These are phyloP conservation scores for Archilochus colubris DNA, from an alignment of 2,113 vertebrate species.

Conservation along the genomic window DNA sequence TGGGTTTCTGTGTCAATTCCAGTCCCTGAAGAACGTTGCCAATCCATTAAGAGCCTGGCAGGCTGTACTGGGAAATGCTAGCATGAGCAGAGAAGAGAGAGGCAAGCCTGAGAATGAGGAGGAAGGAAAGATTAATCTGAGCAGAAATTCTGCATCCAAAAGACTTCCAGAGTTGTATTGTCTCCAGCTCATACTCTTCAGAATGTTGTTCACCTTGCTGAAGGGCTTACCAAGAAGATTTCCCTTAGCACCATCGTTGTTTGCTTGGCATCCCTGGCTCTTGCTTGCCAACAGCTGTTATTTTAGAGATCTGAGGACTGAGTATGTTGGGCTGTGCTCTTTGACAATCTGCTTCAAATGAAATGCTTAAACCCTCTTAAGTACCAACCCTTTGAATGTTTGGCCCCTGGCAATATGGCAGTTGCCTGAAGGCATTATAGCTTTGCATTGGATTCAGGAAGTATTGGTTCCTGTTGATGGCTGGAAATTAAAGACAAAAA, in stretches of 20 bases:
- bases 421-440: neutral
- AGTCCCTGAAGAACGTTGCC: constrained; percentile 58
- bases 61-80: constrained; percentile 50
- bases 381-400: neutral
- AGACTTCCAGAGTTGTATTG: neutral
- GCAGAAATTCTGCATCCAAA: constrained; percentile 10
- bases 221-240: neutral
- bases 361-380: neutral
- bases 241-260: neutral
- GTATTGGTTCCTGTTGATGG: neutral
- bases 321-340: neutral
- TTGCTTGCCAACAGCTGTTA: neutral
- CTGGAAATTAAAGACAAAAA: neutral
- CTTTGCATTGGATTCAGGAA: neutral
- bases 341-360: neutral
- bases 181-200: neutral
- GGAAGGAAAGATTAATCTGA: constrained; percentile 42
- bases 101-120: constrained; percentile 6
- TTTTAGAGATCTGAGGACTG: neutral
- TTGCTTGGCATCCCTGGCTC: neutral
- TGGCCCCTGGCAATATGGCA: neutral
- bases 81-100: constrained; percentile 17
- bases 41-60: constrained; percentile 70
- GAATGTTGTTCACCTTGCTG: neutral
- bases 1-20: constrained; percentile 68